Evolutionary conservation across 2,797 vertebrate species (phyloP), one percentile per base, ranked within the genome.

Genomic region (Gymnopithys bicolor): DNA sequence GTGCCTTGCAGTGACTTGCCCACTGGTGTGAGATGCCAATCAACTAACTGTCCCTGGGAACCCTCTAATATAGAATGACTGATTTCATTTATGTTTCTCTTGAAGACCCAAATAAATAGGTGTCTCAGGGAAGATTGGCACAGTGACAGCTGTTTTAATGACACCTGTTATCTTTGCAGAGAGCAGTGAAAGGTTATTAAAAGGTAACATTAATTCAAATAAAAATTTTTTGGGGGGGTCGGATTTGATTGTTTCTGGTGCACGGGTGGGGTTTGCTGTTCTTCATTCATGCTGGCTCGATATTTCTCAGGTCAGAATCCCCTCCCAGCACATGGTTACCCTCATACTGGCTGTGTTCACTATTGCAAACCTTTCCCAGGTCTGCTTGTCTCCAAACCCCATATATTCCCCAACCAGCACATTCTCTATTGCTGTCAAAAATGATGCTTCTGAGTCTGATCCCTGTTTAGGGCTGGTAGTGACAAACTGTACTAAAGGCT

Each of bases 51-150:
- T 97, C 95, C 89, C 94, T 95, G 83, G 84, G 93, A 69, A 94
- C 51, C 59, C 88, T 91, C 71, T 95, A 95, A 96, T 89, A 69
- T 10, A 78, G 91, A 97, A 93, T 95, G 77, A 96, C 93, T 89
- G 77, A 89, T 96, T 97, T 95, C 87, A 95, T 95, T 97, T 95
- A 79, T 95, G 96, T 97, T 98, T 89, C 92, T 96, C 95, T 87
- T 97, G 94, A 95, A 96, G 90, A 96, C 64, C 70, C 94, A 89
- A 93, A 94, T 89, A 96, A 95, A 95, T 95, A 96, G 73, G 87
- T 88, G 74, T 96, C 92, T 95, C 77, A 91, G 90, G 84, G 93
- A 94, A 94, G 88, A 94, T 1, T 95, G 87, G 88, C 87, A 87
- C 3, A 0, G 92, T 94, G 92, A 93, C 84, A 96, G 79, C 69